These are phyloP conservation scores for Lagopus muta DNA, from an alignment of 2,113 vertebrate species.

Conservation along the genomic window DNA sequence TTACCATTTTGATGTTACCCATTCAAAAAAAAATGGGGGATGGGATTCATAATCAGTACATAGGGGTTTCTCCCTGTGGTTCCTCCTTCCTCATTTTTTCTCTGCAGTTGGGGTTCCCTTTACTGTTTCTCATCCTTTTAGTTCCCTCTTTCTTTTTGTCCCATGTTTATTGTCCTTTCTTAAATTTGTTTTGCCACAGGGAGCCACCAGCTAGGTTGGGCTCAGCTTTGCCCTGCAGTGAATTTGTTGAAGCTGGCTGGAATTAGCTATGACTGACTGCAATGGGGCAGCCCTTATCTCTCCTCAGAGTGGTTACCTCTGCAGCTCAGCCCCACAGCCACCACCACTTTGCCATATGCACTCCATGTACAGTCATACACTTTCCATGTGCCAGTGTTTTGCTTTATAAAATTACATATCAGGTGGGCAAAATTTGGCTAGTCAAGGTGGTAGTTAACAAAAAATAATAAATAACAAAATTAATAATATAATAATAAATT, in stretches of 20 bases:
- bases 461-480: no score
- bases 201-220: background rate
- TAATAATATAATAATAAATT: no score
- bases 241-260: background rate
- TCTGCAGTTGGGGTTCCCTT: background rate
- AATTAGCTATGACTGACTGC: rapidly evolving
- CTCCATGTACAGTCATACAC: background rate
- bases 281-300: background rate
- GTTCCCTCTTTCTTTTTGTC: background rate
- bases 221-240: background rate
- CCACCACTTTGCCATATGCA: background rate
- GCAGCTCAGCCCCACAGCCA: background rate
- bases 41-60: background rate
- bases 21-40: background rate
- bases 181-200: background rate
- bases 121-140: background rate
- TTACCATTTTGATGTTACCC: background rate
- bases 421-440: background rate
- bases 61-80: background rate
- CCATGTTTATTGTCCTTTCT: background rate
- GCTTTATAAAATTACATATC: background rate
- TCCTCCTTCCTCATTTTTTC: background rate
- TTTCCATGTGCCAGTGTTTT: background rate
- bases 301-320: background rate
- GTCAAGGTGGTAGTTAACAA: background rate